Percentiles rank a stretch among this genome's conserved stretches.
Conservation (phyloP, 2,113 vertebrate species). For the Conger conger region DNA sequence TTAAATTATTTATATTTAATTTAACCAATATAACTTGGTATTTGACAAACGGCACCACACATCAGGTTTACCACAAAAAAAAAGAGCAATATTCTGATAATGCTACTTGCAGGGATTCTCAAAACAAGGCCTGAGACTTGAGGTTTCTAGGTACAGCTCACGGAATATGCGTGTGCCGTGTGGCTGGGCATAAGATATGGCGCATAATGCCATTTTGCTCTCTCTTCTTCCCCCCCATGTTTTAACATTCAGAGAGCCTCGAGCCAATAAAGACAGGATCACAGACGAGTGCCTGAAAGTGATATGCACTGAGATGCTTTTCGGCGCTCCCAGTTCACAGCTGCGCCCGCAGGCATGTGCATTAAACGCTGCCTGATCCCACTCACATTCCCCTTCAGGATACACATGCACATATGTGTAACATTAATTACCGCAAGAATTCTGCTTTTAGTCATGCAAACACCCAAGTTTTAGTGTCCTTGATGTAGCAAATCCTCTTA, state of each 20-base stretch:
- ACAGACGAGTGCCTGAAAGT: neutral
- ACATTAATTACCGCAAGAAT: constrained; percentile 51
- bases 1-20: too few species aligned
- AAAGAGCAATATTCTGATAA: too few species aligned
- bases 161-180: too few species aligned
- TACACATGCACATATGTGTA: constrained; percentile 34
- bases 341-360: neutral
- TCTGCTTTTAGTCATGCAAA: constrained; percentile 41
- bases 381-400: neutral
- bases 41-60: too few species aligned
- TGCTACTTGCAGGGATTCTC: too few species aligned
- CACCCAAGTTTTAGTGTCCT: constrained; percentile 62
- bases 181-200: too few species aligned
- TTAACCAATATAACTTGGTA: too few species aligned
- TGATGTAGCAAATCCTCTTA: constrained; percentile 71
- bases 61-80: too few species aligned
- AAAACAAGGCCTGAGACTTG: too few species aligned
- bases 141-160: too few species aligned
- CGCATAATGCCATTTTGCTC: too few species aligned
- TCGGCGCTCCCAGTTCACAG: neutral
- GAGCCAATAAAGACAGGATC: neutral
- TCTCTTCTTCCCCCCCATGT: too few species aligned
- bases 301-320: neutral
- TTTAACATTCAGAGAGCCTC: neutral
- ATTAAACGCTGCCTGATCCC: neutral